Evolutionary conservation across 1,140 invertebrate species (phyloP).

Genomic region (Amyelois transitella): DNA sequence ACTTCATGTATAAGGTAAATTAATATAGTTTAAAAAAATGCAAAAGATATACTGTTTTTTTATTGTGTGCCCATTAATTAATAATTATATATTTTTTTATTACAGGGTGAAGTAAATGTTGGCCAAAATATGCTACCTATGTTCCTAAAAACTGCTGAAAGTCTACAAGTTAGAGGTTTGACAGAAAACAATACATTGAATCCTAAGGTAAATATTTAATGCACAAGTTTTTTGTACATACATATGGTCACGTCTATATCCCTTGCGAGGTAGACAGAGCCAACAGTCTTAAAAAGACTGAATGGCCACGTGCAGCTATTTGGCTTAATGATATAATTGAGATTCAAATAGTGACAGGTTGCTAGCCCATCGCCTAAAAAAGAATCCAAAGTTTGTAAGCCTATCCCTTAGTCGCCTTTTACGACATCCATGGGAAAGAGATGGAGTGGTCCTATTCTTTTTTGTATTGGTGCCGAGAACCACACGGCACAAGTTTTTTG

Average conservation of each 20-base stretch:
- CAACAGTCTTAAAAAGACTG: no score
- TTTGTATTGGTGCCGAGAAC: no score
- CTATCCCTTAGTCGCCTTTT: no score
- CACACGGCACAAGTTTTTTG: no score
- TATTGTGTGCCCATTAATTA: slow-evolving; percentile 6
- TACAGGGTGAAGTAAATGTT: slow-evolving; percentile 88
- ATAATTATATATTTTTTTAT: slow-evolving; percentile 19
- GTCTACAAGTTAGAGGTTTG: slow-evolving; percentile 91
- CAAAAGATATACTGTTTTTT: neutral
- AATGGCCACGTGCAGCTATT: no score
- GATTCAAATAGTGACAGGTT: no score
- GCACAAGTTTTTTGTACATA: neutral
- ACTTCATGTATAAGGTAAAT: slow-evolving; percentile 89
- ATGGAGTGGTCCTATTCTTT: no score
- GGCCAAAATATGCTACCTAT: slow-evolving; percentile 89
- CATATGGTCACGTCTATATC: no score
- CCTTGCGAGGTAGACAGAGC: neutral
- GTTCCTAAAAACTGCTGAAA: slow-evolving; percentile 93
- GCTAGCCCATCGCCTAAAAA: no score
- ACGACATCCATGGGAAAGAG: no score
- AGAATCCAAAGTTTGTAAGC: no score
- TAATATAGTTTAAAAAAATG: slow-evolving; percentile 1
- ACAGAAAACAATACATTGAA: slow-evolving; percentile 88
- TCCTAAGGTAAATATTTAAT: slow-evolving; percentile 63
- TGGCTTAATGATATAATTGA: no score